Conservation (phyloP, 2,113 vertebrate species). For the Nyctibius bracteatus region DNA sequence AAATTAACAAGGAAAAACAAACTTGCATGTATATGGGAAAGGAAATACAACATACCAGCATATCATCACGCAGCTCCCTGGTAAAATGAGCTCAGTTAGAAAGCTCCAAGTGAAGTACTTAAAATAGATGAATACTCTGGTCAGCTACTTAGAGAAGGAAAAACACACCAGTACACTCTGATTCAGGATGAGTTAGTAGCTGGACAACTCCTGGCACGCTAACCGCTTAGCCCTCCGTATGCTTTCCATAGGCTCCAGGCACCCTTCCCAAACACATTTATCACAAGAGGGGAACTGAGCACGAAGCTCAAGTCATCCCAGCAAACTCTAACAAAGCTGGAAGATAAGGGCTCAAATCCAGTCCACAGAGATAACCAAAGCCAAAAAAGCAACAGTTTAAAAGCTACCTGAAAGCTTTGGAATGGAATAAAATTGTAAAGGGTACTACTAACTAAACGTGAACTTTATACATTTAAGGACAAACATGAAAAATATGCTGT, state of each 20-base stretch:
- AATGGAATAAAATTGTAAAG: background rate
- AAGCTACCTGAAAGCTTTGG: background rate
- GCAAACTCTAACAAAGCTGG: background rate
- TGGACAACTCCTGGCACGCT: background rate
- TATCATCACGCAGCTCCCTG: background rate
- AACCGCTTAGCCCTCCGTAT: background rate
- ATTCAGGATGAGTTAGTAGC: background rate
- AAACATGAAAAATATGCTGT: background rate
- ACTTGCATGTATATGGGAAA: background rate
- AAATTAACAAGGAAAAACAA: background rate
- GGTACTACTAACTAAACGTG: background rate
- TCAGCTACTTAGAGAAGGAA: background rate
- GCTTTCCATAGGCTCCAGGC: background rate
- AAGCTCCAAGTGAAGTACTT: background rate
- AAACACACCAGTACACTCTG: background rate
- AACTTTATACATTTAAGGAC: background rate
- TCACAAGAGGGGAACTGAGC: background rate
- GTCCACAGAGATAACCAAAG: background rate
- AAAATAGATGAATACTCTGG: slow-evolving; percentile 1
- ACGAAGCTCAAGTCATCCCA: background rate
- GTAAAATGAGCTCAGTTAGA: background rate
- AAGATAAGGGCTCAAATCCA: background rate
- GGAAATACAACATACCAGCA: background rate
- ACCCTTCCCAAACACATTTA: background rate
- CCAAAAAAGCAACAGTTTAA: background rate